Evolutionary conservation across 2,888 invertebrate species (phyloP), one percentile per base, ranked within the genome.

Genomic region (Copidosoma aretas): DNA sequence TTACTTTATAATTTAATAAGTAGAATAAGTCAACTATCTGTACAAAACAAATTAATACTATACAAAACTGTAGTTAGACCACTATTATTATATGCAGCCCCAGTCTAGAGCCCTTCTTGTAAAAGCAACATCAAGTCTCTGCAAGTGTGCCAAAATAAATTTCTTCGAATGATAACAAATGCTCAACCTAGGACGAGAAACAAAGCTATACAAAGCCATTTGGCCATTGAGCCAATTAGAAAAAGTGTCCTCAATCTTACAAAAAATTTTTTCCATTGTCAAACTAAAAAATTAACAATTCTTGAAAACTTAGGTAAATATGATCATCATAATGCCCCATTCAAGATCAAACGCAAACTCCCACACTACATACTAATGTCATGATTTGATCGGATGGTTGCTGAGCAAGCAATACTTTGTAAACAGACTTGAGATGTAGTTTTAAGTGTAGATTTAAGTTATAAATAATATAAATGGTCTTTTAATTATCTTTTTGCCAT

Each of bases 31-130:
- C 22, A 39, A 19, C 49, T 71, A n/a, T 57, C 2, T 15, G 15
- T 25, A 15, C 60, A 66, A 32, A 74, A 73, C 51, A 75, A 75
- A 64, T 67, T 58, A 63, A 61, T 71, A 8, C 17, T 75, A 12
- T 77, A 76, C 59, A 77, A 68, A 12, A 32, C 67, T 1, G 41
- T 76, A 25, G 72, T 75, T 0, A 61, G 72, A 41, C 76, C 75
- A 19, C 67, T 72, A 15, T 58, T 77, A 0, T 25, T 58, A 5
- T 72, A 73, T 24, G 71, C 71, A 8, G 43, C 52, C 10, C 70
- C 70, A 10, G 51, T 72, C 14, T 73, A 70, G 72, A 39, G 57
- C 4, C 52, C 49, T 17, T 67, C 70, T 17, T 63, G 22, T 22
- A 61, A 67, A 17, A 46, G 52, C 25, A 71, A 71, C 53, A 60